Conservation (phyloP, 2,888 invertebrate genomes). For the Netelia virgata region DNA sequence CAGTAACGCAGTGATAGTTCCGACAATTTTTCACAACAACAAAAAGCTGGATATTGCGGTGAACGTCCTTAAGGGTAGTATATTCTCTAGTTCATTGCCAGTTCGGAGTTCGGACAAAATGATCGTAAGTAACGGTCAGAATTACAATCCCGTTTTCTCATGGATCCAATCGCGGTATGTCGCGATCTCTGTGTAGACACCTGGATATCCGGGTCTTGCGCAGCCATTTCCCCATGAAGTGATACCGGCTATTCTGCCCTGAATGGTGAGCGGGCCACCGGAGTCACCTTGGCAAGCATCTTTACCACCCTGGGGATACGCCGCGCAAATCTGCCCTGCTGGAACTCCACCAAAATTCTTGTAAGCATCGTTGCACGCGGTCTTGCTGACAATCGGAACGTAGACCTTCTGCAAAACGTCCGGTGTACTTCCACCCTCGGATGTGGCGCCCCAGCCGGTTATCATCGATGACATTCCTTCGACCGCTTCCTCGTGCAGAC, state of each 20-base stretch:
- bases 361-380: constrained; percentile 86
- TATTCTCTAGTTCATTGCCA: neutral
- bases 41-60: too few species aligned
- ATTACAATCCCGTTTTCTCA: constrained; percentile 65
- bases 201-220: constrained; percentile 85
- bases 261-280: constrained; percentile 76
- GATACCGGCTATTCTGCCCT: constrained; percentile 76
- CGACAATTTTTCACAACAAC: too few species aligned
- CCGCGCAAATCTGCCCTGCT: constrained; percentile 87
- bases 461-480: constrained; percentile 70
- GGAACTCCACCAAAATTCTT: constrained; percentile 71
- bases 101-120: neutral
- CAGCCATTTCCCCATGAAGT: constrained; percentile 86
- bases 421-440: constrained; percentile 71
- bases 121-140: neutral
- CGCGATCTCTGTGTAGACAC: constrained; percentile 86
- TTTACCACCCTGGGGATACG: constrained; percentile 86
- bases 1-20: too few species aligned
- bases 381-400: constrained; percentile 86
- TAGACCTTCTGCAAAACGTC: constrained; percentile 85
- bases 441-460: constrained; percentile 76
- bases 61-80: too few species aligned
- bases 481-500: constrained; percentile 74
- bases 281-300: constrained; percentile 77
- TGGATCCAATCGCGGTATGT: constrained; percentile 84